Percentiles rank a stretch among this genome's conserved stretches.
Conservation (phyloP, 2,888 invertebrate genomes). For the Eupithecia tripunctaria region DNA sequence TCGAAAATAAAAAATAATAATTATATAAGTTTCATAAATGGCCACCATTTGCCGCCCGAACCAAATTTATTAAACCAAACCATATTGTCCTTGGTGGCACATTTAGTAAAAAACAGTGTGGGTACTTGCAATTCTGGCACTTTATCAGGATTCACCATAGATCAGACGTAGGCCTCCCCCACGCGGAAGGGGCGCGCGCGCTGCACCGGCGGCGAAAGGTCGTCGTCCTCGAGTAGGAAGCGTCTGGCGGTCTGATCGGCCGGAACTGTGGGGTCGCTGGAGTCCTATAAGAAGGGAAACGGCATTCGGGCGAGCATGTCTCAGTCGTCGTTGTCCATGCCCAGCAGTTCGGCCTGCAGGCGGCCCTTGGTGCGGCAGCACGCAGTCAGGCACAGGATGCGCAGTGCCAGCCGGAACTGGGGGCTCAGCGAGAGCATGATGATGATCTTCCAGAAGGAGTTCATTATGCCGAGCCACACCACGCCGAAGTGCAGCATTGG, state of each 20-base stretch:
- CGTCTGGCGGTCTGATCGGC: slow-evolving; percentile 27
- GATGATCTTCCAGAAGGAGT: slow-evolving; percentile 97
- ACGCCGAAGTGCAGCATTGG: slow-evolving; percentile 95
- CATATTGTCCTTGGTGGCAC: slow-evolving; percentile 37
- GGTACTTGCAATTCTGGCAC: slow-evolving; percentile 40
- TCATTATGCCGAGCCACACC: slow-evolving; percentile 97
- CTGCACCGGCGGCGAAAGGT: slow-evolving; percentile 13
- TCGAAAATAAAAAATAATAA: slow-evolving; percentile 13
- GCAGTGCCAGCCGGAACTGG: slow-evolving; percentile 95
- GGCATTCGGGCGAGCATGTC: slow-evolving; percentile 43
- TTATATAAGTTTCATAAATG: slow-evolving; percentile 23
- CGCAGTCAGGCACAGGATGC: slow-evolving; percentile 94
- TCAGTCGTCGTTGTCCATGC: slow-evolving; percentile 94
- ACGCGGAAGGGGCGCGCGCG: slow-evolving; percentile 33
- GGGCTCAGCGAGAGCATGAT: slow-evolving; percentile 95
- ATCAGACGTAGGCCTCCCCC: slow-evolving; percentile 43
- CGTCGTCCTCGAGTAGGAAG: slow-evolving; percentile 30
- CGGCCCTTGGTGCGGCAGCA: slow-evolving; percentile 94
- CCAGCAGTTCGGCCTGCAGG: slow-evolving; percentile 93
- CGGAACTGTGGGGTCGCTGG: slow-evolving; percentile 41
- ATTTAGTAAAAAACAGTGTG: slow-evolving; percentile 27
- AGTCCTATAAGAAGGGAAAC: slow-evolving; percentile 44
- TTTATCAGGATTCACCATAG: slow-evolving; percentile 24
- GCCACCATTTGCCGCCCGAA: slow-evolving; percentile 36
- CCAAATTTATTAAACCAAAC: slow-evolving; percentile 30